Conservation (phyloP, 2,797 vertebrate genomes). For the Neosilurus hyrtlii region DNA sequence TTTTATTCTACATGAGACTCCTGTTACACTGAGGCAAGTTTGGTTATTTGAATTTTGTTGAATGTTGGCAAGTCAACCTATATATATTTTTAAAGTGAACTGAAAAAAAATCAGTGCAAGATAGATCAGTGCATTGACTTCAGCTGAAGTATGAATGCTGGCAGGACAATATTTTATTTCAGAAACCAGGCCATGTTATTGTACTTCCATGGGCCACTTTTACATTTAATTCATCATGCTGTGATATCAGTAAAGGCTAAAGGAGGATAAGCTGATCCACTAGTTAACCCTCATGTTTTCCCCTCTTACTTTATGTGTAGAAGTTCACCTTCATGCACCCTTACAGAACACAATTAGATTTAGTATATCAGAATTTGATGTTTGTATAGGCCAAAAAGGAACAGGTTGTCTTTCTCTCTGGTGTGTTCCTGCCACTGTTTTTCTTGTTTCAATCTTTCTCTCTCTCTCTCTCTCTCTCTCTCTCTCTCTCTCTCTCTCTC, state of each 20-base stretch:
- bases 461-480: slow-evolving; percentile 12
- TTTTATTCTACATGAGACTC: too few species aligned
- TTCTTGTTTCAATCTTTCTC: neutral
- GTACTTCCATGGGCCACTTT: neutral
- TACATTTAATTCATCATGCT: neutral
- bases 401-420: neutral
- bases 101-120: neutral
- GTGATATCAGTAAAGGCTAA: neutral
- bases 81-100: neutral
- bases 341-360: neutral
- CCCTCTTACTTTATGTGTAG: neutral
- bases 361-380: neutral
- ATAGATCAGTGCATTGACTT: neutral
- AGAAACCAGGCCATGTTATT: neutral
- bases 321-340: neutral
- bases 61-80: neutral
- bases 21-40: too few species aligned
- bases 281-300: neutral
- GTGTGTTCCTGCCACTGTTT: neutral
- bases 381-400: neutral
- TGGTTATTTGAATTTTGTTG: neutral
- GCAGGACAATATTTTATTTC: neutral
- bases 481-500: too few species aligned
- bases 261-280: neutral
- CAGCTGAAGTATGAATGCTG: neutral